phyloP scores from a whole-genome alignment of 2,113 vertebrate genomes.

The Dromaius novaehollandiae region DNA sequence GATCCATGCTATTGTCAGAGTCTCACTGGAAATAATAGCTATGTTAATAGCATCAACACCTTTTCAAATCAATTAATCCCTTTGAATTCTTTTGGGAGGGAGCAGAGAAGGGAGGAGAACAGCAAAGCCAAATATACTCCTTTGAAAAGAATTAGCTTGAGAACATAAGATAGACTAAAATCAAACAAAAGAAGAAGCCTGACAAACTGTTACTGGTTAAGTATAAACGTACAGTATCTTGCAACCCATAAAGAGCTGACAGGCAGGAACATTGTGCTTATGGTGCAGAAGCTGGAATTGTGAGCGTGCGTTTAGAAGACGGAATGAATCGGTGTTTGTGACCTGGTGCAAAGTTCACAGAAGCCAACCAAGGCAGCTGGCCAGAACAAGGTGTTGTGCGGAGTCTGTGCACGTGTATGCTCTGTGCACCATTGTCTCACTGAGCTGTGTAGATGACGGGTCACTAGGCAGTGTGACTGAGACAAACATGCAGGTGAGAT shows the following conservation, averaged over 20 bases:
- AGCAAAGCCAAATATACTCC: neutral
- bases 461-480: neutral
- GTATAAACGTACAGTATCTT: neutral
- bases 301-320: neutral
- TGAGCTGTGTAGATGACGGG: neutral
- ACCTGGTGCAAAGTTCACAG: neutral
- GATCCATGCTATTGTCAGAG: neutral
- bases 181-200: neutral
- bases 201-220: neutral
- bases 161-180: neutral
- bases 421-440: neutral
- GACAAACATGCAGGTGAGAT: neutral
- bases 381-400: neutral
- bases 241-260: neutral
- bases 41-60: neutral
- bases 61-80: slow-evolving; percentile 18
- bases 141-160: neutral
- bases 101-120: neutral
- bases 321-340: neutral
- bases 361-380: neutral
- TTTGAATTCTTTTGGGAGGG: neutral
- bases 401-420: rapidly evolving
- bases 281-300: neutral
- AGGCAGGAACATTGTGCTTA: neutral
- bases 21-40: neutral